These are phyloP conservation scores for Pseudomyrmex pallidus DNA, from an alignment of 1,140 invertebrate species.

Conservation along the genomic window DNA sequence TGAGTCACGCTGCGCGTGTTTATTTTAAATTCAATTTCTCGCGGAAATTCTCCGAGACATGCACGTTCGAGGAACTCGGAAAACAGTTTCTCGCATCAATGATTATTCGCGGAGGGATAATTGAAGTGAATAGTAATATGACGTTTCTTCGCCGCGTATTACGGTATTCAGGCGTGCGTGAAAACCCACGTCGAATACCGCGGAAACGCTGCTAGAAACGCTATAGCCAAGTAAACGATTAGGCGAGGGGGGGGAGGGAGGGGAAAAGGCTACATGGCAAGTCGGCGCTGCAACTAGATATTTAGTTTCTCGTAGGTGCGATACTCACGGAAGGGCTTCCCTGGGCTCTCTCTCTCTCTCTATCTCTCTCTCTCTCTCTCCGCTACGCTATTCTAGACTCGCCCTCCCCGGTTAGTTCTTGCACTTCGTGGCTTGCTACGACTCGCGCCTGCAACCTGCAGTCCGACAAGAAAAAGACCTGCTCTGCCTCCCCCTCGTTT, in stretches of 20 bases:
- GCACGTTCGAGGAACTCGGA: background rate
- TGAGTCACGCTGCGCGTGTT: background rate
- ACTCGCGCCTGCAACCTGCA: slow-evolving; percentile 24
- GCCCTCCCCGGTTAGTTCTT: slow-evolving; percentile 25
- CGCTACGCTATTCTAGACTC: slow-evolving; percentile 64
- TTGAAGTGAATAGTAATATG: background rate
- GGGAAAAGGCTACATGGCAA: slow-evolving; percentile 10
- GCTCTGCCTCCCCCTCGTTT: slow-evolving; percentile 50
- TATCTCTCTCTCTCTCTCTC: too few species aligned
- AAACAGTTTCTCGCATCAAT: background rate
- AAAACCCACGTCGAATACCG: slow-evolving; percentile 65
- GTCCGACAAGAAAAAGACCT: slow-evolving; percentile 61
- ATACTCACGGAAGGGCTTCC: slow-evolving; percentile 69
- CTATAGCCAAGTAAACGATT: slow-evolving; percentile 11
- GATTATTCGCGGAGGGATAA: background rate
- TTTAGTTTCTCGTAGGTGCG: slow-evolving; percentile 66
- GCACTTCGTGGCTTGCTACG: slow-evolving; percentile 36
- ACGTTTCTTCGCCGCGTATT: slow-evolving; percentile 20
- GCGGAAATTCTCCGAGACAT: background rate
- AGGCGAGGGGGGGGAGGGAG: too few species aligned
- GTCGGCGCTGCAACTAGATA: slow-evolving; percentile 63
- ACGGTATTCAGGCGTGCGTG: slow-evolving; percentile 59
- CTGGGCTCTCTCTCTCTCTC: slow-evolving; percentile 43
- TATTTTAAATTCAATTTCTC: slow-evolving; percentile 10
- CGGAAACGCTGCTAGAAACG: slow-evolving; percentile 60